Evolutionary conservation across 2,797 vertebrate species (phyloP), one percentile per base, ranked within the genome.

Genomic region (Helicolenus hilgendorfi): DNA sequence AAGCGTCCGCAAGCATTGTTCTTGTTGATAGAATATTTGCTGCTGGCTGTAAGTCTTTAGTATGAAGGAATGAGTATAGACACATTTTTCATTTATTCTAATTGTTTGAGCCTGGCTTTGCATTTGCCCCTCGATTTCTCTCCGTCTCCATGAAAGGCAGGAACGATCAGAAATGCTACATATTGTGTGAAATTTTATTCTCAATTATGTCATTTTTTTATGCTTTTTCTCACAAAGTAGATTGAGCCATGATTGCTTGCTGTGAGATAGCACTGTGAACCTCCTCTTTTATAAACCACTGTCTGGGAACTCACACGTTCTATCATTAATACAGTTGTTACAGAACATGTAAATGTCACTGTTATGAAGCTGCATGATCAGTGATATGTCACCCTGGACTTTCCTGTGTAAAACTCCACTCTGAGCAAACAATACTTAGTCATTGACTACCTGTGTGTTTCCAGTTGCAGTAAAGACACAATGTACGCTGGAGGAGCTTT

Each of bases 211-310:
- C 45, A 29, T 68, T 45, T 60, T 65, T 78, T 27, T 67, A 53
- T 38, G 22, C 56, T 63, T 77, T 88, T 73, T 71, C 73, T 78
- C 75, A 78, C 58, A 26, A 20, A 33, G 67, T 84, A 89, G 56
- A 81, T 82, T 77, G 72, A 91, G 78, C 83, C 78, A 70, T 88
- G 62, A 84, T 53, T 59, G 77, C 85, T 84, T 87, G 72, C 79
- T 82, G 76, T 92, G 92, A 91, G 89, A 85, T 85, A 80, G 79
- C 91, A 92, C 91, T 91, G 92, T 94, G 90, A 93, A 83, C 63
- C 53, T 87, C 64, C 72, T 86, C 59, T 73, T 70, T 79, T 82
- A 35, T 70, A 80, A 86, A 87, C 64, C 93, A 91, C 92, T 92
- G 59, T 83, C 83, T 79, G 55, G 29, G 63, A 83, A 80, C 67